Base-by-base conservation (phyloP, 2,113 vertebrate genomes). In the Siniperca knerii region DNA sequence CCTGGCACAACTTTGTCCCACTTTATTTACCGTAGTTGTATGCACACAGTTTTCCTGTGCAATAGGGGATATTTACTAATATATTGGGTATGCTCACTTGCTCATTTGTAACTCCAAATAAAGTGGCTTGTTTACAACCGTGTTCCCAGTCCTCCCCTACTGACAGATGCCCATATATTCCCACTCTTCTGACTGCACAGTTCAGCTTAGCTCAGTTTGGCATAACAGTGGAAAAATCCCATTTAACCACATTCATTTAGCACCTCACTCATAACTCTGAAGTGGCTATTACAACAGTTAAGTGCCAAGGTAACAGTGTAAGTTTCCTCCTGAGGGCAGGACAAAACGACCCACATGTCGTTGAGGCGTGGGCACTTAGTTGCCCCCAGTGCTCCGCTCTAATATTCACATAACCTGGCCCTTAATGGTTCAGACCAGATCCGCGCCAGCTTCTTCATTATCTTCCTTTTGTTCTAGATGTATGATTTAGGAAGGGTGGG, bases 381-480 rank as follows among this genome's bases (percentile, higher is more conserved):
- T n/a, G 83, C 50, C 84, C 88, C 75, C 75, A 70, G 71, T 57
- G 82, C 75, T 65, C 77, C 3, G 0, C 86, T 85, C 60, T 86
- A 81, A 89, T 88, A 89, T 90, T 84, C 91, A 74, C 78, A 88
- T 88, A 85, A 88, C 85, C 81, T 65, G 48, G 46, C 66, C 67
- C 83, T 74, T 87, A 82, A 92, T 89, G 54, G 77, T 50, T 71
- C 62, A 74, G 42, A 50, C 68, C 55, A 61, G 76, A 88, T 86
- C 62, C 2, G 9, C 9, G 46, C 82, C 76, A 44, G 82, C 70
- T 84, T 90, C 92, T 89, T 92, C 82, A 90, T 92, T 87, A 90
- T 87, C 91, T 82, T 68, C 33, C 72, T 79, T 85, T 90, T 87
- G 82, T 87, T 89, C 75, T 58, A 79, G 79, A 89, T 71, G 79